Conservation (phyloP, 2,113 vertebrate species). For the Cranoglanis bouderius region DNA sequence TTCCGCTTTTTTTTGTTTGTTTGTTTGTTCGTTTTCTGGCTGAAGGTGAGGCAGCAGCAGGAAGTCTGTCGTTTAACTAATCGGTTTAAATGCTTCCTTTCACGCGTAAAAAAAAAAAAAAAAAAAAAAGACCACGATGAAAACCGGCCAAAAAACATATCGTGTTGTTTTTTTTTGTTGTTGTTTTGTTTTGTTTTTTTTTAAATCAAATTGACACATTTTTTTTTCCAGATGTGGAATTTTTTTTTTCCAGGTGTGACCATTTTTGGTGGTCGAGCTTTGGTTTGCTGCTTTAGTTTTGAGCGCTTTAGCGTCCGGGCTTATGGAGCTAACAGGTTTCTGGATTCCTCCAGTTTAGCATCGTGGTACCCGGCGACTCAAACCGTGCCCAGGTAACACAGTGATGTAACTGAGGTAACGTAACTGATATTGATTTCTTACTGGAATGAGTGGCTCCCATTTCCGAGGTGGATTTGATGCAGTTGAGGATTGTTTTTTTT, state of each 20-base stretch:
- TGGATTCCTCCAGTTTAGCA: background rate
- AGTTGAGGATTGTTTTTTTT: background rate
- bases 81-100: conserved; percentile 8
- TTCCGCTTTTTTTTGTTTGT: background rate
- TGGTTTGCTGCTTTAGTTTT: background rate
- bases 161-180: background rate
- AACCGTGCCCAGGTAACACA: background rate
- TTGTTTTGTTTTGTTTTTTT: background rate
- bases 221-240: too few relatives aligned
- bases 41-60: conserved; percentile 19
- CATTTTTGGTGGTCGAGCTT: background rate
- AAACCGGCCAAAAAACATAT: background rate
- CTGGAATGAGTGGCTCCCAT: background rate
- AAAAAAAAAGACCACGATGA: background rate
- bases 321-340: background rate
- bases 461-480: background rate
- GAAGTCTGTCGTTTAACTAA: conserved; percentile 10
- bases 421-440: background rate
- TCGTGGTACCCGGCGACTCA: background rate
- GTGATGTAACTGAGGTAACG: background rate
- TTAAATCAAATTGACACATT: background rate
- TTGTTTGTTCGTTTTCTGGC: background rate
- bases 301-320: background rate
- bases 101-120: background rate
- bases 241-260: background rate